phyloP scores from a whole-genome alignment of 2,113 vertebrate genomes.

The Forbesichthys agassizii region DNA sequence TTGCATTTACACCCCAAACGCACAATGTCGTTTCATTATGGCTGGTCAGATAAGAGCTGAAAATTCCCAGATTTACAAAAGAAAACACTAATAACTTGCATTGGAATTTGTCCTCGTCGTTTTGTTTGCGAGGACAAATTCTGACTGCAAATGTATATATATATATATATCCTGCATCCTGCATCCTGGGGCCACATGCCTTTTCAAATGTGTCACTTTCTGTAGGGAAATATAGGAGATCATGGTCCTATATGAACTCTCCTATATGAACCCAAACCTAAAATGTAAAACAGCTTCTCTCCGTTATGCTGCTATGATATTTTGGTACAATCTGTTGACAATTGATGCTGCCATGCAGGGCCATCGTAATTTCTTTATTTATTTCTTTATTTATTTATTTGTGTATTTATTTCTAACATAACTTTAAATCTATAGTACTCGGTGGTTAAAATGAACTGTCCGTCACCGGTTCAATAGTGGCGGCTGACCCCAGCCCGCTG shows the following conservation, averaged over 20 bases:
- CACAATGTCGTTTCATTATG: too few species aligned
- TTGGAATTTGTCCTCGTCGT: too few species aligned
- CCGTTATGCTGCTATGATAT: neutral
- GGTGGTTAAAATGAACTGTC: constrained; percentile 56
- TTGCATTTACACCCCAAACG: too few species aligned
- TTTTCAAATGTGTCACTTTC: neutral
- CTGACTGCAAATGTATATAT: too few species aligned
- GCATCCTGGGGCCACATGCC: too few species aligned
- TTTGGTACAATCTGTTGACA: constrained; percentile 6
- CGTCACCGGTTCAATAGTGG: constrained; percentile 54
- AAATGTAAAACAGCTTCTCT: neutral
- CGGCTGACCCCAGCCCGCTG: constrained; percentile 69
- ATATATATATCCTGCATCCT: too few species aligned
- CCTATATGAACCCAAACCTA: neutral
- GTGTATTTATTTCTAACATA: neutral
- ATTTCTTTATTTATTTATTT: constrained; percentile 2
- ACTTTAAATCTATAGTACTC: constrained; percentile 21
- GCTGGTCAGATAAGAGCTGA: too few species aligned
- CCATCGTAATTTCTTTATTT: constrained; percentile 11
- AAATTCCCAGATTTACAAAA: too few species aligned
- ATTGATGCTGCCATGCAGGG: constrained; percentile 7
- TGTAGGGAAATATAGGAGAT: neutral
- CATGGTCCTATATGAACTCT: neutral
- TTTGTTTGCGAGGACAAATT: neutral
- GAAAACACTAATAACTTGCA: too few species aligned